Base-by-base conservation (phyloP, 1,140 invertebrate genomes). In the Coelopa frigida region DNA sequence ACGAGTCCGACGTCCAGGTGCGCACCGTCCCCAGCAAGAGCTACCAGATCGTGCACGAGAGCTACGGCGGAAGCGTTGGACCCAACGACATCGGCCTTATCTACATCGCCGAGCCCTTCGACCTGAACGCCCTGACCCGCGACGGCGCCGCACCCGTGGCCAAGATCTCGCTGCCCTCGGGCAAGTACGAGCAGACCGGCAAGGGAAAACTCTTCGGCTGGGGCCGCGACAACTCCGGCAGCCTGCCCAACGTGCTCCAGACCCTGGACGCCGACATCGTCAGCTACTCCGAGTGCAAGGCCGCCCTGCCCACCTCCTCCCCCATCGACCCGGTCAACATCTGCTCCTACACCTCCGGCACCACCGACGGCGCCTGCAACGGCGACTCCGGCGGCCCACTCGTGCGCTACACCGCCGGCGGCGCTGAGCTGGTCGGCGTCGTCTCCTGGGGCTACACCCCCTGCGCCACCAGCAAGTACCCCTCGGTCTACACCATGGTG, bases 381-480 rank as follows among this genome's bases (percentile, higher is more conserved):
- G 78, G 78, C 43, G 80, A 83, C 53, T 79, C 78, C 20, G 80
- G 81, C 33, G 78, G 79, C 44, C 79, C 79, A 11, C 57, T 81
- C 10, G 67, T 75, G 17, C 32, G 21, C 29, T 14, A 39, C 20
- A 44, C 38, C 10, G 54, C 64, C 12, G 41, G 15, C 14, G 53
- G 36, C 14, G n/a, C n/a, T n/a, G 39, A 44, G 44, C 14, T 42
- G 5, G 51, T 84, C 39, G 85, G 84, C 15, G 69, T 85, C 14
- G 83, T 84, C 0, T 85, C 83, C 1, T 87, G 82, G 80, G 83
- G 82, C 4, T 61, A 78, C 15, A 69, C 75, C 15, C 85, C 84
- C 39, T 83, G 83, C 52, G 79, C 80, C 4, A 62, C 60, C 5
- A 61, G 58, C 50, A 75, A 74, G 14, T 75, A 78, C 2, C 83